These are phyloP conservation scores for Xestoiulus laeticollis DNA, from an alignment of 2,888 invertebrate genomes.

Conservation along the genomic window DNA sequence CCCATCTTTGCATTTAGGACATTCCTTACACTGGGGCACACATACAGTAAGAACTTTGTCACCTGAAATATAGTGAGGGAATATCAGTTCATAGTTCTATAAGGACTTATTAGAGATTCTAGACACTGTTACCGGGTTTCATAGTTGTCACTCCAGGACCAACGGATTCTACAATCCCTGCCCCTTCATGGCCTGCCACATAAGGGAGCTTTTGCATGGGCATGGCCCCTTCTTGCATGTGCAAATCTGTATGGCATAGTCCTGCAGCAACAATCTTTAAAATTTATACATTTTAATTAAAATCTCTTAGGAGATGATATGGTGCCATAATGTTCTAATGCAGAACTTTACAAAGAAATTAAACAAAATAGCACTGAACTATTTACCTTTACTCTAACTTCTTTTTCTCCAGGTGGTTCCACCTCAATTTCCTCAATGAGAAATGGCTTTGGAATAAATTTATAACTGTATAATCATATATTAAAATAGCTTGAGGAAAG, in stretches of 20 bases:
- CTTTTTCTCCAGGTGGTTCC: background rate
- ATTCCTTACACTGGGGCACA: background rate
- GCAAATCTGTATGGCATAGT: background rate
- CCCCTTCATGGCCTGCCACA: conserved; percentile 95
- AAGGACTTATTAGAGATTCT: background rate
- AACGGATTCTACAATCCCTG: conserved; percentile 95
- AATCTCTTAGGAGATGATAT: too few species aligned
- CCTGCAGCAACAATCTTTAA: background rate
- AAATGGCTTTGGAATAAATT: background rate
- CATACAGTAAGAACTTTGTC: background rate
- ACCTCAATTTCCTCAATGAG: background rate
- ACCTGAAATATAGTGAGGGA: background rate
- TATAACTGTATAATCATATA: background rate
- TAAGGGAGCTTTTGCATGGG: conserved; percentile 22
- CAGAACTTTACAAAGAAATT: background rate
- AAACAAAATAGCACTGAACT: too few species aligned
- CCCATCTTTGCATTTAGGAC: background rate
- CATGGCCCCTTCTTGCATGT: background rate
- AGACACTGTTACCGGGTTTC: conserved; percentile 72
- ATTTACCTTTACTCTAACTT: background rate
- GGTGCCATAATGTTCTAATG: too few species aligned
- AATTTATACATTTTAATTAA: too few species aligned
- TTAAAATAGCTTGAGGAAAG: background rate
- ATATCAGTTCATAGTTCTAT: background rate
- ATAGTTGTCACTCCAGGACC: conserved; percentile 90